Conservation (phyloP, 1,140 invertebrate species). For the Melanaphis sacchari region DNA sequence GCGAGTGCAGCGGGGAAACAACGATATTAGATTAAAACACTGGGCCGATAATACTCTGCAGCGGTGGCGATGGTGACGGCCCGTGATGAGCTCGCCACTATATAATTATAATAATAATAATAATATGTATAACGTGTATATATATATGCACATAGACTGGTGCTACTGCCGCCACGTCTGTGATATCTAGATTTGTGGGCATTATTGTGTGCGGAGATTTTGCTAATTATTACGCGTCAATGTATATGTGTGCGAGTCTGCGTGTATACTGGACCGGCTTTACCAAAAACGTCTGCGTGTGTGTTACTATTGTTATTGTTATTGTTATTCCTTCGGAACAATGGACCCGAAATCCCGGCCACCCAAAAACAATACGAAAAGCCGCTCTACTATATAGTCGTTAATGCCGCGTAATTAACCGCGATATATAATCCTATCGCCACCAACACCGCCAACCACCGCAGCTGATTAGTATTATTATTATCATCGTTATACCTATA, state of each 20-base stretch:
- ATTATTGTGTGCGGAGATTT: background rate
- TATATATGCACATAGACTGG: background rate
- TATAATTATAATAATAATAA: background rate
- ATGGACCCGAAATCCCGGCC: constrained; percentile 24
- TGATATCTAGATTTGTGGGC: constrained; percentile 45
- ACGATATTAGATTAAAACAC: constrained; percentile 47
- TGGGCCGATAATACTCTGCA: background rate
- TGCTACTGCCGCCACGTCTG: background rate
- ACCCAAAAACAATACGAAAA: constrained; percentile 47
- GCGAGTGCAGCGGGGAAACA: background rate
- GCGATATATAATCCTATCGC: constrained; percentile 31
- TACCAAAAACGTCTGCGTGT: constrained; percentile 10
- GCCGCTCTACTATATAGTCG: background rate
- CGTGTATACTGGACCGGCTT: background rate
- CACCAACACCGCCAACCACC: background rate
- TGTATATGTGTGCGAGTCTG: too few relatives aligned
- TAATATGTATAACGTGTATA: background rate
- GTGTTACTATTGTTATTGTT: constrained; percentile 44
- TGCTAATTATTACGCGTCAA: constrained; percentile 29
- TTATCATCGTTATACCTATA: background rate
- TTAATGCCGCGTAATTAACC: constrained; percentile 56
- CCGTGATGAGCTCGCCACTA: background rate
- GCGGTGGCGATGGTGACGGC: background rate
- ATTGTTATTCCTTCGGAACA: constrained; percentile 50
- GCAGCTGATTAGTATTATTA: background rate